Base-by-base conservation (phyloP, 2,888 invertebrate species). In the Brenthis ino region DNA sequence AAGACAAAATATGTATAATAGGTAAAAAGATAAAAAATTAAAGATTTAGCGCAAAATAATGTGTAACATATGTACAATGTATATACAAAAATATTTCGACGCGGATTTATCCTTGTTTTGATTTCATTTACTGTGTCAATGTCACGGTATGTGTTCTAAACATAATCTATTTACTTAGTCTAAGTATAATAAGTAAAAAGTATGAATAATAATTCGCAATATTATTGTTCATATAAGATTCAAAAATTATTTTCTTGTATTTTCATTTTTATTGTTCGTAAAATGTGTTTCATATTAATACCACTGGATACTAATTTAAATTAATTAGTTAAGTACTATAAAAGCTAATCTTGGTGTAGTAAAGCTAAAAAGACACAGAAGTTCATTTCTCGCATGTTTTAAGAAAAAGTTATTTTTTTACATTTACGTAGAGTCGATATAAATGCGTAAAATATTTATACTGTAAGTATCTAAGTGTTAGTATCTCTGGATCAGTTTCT, bases 101-200 rank as follows among this genome's bases (percentile, higher is more conserved):
- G 28, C 55, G 47, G 20, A 3, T 24, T 60, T 50, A 60, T 60
- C 58, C 58, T 60, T 60, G 48, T 60, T 60, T 60, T 60, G 58
- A 60, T 58, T 58, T 58, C n/a, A 53, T 67, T 67, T 57, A 43
- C 47, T 63, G 57, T 51, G 53, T 57, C 56, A n/a, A 43, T 60
- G 48, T 65, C 65, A 57, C 53, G 57, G 56, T 16, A 61, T 65
- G 61, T 51, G 51, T 43, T 57, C 60, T 61, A 16, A 55, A 16
- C 48, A 54, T 33, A 12, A 37, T 37, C 37, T 43, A 43, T 43
- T 43, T 43, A 43, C 37, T 43, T 43, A 11, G 2, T 11, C 2
- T 37, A 37, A 0, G 5, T 37, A 0, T 43, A 43, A 11, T 43
- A 11, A 43, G 3, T 43, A 43, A 11, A 43, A 2, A 43, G 11